Conservation (phyloP, 1,140 invertebrate species). For the Neoseiulus cucumeris region DNA sequence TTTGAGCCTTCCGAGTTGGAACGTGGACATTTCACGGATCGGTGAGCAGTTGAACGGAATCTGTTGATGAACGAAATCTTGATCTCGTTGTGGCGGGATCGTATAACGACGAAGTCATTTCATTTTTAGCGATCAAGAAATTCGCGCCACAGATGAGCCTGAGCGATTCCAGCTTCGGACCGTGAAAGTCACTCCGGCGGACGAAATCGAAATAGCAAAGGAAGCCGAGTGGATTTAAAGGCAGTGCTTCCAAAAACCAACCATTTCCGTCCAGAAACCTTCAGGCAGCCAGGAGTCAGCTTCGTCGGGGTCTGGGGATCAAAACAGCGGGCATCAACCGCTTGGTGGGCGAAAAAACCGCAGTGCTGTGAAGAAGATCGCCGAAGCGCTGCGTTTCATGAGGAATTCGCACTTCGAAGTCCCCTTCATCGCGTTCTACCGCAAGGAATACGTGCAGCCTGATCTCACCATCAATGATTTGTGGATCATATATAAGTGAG, state of each 20-base stretch:
- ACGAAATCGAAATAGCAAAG: conserved; percentile 59
- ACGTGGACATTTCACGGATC: conserved; percentile 78
- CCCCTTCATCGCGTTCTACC: conserved; percentile 94
- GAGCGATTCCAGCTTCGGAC: conserved; percentile 59
- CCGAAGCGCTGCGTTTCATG: conserved; percentile 85
- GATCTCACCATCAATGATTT: conserved; percentile 85
- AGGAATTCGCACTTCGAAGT: conserved; percentile 71
- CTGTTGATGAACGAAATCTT: too few species aligned
- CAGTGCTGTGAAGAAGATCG: conserved; percentile 62
- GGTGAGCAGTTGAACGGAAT: conserved; percentile 21
- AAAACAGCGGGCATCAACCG: conserved; percentile 18
- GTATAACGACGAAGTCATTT: conserved; percentile 38
- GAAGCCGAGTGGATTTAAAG: conserved; percentile 97
- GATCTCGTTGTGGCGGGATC: too few species aligned
- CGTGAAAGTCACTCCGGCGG: conserved; percentile 55
- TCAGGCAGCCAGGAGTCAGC: conserved; percentile 37
- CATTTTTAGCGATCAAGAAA: conserved; percentile 42
- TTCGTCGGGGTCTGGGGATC: conserved; percentile 11
- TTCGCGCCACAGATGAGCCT: conserved; percentile 19
- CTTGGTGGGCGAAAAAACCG: conserved; percentile 27
- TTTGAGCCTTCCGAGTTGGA: conserved; percentile 95
- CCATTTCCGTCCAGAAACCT: conserved; percentile 51
- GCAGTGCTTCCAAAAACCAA: conserved; percentile 64
- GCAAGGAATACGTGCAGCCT: conserved; percentile 90
- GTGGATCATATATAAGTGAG: conserved; percentile 82